These are phyloP conservation scores for Caligus rogercresseyi DNA, from an alignment of 1,140 invertebrate species.

Conservation along the genomic window DNA sequence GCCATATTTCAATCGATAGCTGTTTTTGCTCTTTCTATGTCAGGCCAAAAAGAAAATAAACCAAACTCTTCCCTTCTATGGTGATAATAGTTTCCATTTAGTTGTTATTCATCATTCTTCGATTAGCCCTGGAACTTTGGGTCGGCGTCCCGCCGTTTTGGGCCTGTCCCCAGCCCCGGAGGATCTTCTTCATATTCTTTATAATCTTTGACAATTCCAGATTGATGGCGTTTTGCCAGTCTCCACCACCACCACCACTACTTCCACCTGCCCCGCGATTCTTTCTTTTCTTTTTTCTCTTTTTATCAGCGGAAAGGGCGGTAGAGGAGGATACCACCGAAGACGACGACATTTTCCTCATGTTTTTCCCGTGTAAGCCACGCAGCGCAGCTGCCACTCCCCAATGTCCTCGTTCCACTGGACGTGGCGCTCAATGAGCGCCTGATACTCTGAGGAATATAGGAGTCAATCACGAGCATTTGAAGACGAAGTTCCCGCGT, in stretches of 20 bases:
- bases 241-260: not conserved
- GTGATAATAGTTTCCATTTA: too few species aligned
- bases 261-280: not conserved
- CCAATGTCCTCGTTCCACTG: conserved; percentile 96
- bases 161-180: not conserved
- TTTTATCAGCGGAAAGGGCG: too few species aligned
- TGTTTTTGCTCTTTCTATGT: too few species aligned
- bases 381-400: conserved; percentile 93
- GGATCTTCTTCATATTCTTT: not conserved
- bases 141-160: not conserved
- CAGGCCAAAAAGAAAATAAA: too few species aligned
- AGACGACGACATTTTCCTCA: conserved; percentile 43
- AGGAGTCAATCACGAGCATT: conserved; percentile 58
- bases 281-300: not conserved
- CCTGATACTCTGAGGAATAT: conserved; percentile 84
- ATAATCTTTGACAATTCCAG: not conserved
- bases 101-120: not conserved
- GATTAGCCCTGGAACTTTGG: not conserved
- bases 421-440: conserved; percentile 75
- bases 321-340: too few species aligned
- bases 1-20: too few species aligned
- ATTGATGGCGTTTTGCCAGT: not conserved
- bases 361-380: conserved; percentile 99
- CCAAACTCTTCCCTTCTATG: too few species aligned
- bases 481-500: conserved; percentile 77